Conservation (phyloP, 2,113 vertebrate genomes). For the Chrysochloris asiatica region DNA sequence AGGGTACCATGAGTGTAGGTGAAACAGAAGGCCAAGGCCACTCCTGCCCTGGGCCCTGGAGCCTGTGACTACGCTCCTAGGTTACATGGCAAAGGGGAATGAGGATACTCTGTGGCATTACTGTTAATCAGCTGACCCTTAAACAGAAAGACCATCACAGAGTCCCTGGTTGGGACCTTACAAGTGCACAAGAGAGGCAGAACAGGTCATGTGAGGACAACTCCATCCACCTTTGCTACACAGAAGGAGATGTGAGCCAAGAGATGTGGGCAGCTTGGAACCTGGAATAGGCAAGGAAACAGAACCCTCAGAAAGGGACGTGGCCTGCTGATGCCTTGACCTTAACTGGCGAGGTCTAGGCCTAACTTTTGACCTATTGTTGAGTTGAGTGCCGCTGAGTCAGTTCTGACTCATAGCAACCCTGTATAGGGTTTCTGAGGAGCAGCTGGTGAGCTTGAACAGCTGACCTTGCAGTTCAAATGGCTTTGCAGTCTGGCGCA, state of each 20-base stretch:
- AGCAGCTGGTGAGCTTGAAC: no score
- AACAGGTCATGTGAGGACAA: not conserved
- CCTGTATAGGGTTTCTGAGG: no score
- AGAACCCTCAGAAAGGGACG: not conserved
- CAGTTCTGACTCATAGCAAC: no score
- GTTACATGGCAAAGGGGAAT: not conserved
- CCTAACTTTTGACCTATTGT: not conserved
- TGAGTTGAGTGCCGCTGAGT: no score
- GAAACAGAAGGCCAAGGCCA: not conserved
- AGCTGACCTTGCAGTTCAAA: no score
- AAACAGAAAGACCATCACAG: not conserved
- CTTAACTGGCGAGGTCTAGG: not conserved
- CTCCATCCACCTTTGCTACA: no score
- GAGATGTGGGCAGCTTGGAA: not conserved
- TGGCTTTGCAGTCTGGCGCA: no score
- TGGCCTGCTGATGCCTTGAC: not conserved
- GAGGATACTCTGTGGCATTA: not conserved
- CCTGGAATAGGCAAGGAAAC: not conserved
- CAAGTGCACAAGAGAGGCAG: not conserved
- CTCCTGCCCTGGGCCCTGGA: not conserved
- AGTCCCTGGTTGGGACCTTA: not conserved
- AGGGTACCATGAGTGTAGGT: not conserved
- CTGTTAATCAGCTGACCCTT: not conserved
- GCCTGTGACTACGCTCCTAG: not conserved
- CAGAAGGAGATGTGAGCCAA: not conserved